Percentiles rank a stretch among this genome's conserved stretches.
Evolutionary conservation across 2,888 invertebrate genomes (phyloP).

Genomic region (Sphinx pinastri): DNA sequence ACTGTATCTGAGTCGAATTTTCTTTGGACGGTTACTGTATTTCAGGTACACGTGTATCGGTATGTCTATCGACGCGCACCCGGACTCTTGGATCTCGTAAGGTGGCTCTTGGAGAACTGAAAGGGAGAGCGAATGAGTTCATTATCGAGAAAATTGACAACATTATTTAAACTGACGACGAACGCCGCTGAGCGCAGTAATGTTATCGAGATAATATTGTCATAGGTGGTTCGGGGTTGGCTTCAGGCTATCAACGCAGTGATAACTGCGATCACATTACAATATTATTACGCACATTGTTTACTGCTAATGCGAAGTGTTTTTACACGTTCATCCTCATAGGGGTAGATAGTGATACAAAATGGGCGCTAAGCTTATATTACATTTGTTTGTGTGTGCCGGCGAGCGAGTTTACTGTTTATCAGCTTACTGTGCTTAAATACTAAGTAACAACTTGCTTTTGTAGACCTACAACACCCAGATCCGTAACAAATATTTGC

Average conservation of each 20-base stretch:
- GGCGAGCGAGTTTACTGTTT: too few relatives aligned
- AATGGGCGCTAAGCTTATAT: too few relatives aligned
- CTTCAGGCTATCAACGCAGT: slow-evolving; percentile 58
- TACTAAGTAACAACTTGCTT: too few relatives aligned
- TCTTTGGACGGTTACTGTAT: slow-evolving; percentile 71
- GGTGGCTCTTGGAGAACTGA: slow-evolving; percentile 80
- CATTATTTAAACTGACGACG: slow-evolving; percentile 34
- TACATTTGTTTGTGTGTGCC: too few relatives aligned
- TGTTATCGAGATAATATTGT: slow-evolving; percentile 53
- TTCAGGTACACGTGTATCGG: slow-evolving; percentile 80
- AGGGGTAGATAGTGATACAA: too few relatives aligned
- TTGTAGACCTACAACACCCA: not conserved
- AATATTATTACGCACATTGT: slow-evolving; percentile 36
- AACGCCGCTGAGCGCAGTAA: slow-evolving; percentile 40
- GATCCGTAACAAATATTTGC: not conserved
- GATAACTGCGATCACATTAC: slow-evolving; percentile 64
- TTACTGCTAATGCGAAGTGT: not conserved
- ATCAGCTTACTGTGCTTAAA: too few relatives aligned
- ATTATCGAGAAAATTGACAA: slow-evolving; percentile 29
- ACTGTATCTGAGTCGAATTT: slow-evolving; percentile 72
- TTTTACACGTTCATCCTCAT: too few relatives aligned
- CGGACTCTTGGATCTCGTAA: slow-evolving; percentile 80
- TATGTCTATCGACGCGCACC: slow-evolving; percentile 75
- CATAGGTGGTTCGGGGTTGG: slow-evolving; percentile 41
- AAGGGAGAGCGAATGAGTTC: slow-evolving; percentile 44